Conservation (phyloP, 2,888 invertebrate species). For the Schizaphis graminum region DNA sequence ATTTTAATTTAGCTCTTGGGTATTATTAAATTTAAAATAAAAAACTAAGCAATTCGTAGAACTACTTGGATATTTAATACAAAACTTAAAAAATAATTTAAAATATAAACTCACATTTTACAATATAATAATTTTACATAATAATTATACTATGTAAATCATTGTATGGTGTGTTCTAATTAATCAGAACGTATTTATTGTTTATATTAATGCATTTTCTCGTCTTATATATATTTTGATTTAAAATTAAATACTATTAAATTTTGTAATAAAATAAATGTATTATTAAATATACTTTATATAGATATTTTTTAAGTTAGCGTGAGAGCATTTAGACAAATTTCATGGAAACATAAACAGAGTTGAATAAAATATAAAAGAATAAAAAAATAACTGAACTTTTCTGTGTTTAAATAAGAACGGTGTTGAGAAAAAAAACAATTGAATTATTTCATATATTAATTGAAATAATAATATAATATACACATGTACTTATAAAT, state of each 20-base stretch:
- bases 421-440: background rate
- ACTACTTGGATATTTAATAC: background rate
- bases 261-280: background rate
- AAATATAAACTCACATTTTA: background rate
- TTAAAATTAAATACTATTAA: background rate
- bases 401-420: background rate
- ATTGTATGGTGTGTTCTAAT: background rate
- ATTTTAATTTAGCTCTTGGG: background rate
- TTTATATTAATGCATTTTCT: background rate
- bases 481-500: background rate
- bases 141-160: background rate
- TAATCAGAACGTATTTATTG: background rate
- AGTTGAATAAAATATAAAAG: background rate
- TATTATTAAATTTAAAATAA: constrained; percentile 13
- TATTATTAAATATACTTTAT: background rate
- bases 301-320: background rate
- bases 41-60: background rate
- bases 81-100: background rate
- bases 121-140: background rate
- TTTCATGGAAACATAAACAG: background rate
- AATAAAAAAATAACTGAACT: background rate
- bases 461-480: background rate
- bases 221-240: background rate
- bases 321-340: background rate
- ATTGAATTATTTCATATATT: constrained; percentile 5